Evolutionary conservation across 92 coral and sea anemone genomes (phyloP).

Genomic region (Desmophyllum pertusum): DNA sequence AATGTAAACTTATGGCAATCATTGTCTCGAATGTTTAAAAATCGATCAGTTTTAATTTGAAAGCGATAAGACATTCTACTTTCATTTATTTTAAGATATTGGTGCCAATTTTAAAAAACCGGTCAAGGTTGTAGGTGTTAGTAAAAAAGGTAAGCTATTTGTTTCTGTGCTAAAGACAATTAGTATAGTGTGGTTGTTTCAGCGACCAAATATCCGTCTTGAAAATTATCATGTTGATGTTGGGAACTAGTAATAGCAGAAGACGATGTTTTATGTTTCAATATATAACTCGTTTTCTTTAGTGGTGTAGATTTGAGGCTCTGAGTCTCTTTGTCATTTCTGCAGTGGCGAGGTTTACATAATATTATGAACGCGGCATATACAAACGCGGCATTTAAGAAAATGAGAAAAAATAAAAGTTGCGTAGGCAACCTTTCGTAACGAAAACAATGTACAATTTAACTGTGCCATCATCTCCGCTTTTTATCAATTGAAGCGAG

Average conservation of each 20-base stretch:
- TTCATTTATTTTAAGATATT: not conserved
- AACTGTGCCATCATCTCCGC: not conserved
- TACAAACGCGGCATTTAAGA: not conserved
- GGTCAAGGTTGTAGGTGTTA: not conserved
- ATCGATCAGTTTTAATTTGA: slow-evolving; percentile 1
- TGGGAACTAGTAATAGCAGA: not conserved
- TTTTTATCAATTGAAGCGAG: not conserved
- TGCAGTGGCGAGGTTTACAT: not conserved
- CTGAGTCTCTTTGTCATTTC: not conserved
- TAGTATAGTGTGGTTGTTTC: not conserved
- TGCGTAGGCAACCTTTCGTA: slow-evolving; percentile 18
- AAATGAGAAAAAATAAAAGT: not conserved
- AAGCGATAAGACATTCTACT: not conserved
- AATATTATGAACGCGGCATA: not conserved
- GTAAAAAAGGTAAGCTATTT: not conserved
- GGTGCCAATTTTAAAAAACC: not conserved
- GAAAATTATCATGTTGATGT: too few relatives aligned
- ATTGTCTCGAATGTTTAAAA: not conserved
- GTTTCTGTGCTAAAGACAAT: not conserved
- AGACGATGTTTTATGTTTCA: not conserved
- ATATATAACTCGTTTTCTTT: not conserved
- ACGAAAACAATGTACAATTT: slow-evolving; percentile 1
- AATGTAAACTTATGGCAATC: slow-evolving; percentile 1
- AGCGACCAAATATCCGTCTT: not conserved
- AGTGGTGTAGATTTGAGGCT: not conserved